Base-by-base conservation (phyloP, 2,113 vertebrate genomes). In the Candoia aspera region DNA sequence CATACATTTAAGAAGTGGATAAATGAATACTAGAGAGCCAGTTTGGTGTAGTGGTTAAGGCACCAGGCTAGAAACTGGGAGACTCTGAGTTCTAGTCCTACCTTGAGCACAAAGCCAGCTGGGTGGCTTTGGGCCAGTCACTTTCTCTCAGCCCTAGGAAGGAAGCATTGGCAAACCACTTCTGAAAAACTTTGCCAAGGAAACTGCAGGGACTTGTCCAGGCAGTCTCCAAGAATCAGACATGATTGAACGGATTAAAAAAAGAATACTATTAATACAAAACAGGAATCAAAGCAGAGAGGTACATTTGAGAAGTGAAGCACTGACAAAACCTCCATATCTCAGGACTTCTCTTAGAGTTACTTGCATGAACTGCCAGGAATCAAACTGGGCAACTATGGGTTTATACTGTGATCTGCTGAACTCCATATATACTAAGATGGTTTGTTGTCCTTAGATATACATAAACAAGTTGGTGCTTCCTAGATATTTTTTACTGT, bases 1-100 rank as follows among this genome's bases (percentile, higher is more conserved):
- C 92, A 87, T 91, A 84, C 87, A 83, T 92, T 0, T 17, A 11
- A 88, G 85, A 84, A 95, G 92, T 86, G 94, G 94, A 91, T 93
- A 92, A 84, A 95, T 86, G n/a, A n/a, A n/a, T 42, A 42, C 42
- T 42, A 42, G 42, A 42, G 42, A 42, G 42, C 42, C 42, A 42
- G 3, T 42, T 42, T 42, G 42, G 42, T 42, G 2, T 42, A 42
- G 42, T 42, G 42, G 42, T 42, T 42, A 42, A 42, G 42, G 42
- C 42, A 42, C 42, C 42, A 42, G 42, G 42, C 42, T 42, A 42
- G 42, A 42, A 42, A 42, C 42, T 42, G 42, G 42, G 42, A 42
- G 42, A 42, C 42, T 42, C 42, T 42, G 42, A 42, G 42, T 42
- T 42, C 42, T 42, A 42, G 42, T 42, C 42, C 42, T 42, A 42